Percentiles rank a stretch among this genome's conserved stretches.
These are phyloP conservation scores for Hyalella azteca DNA, from an alignment of 2,888 invertebrate species.

Conservation along the genomic window DNA sequence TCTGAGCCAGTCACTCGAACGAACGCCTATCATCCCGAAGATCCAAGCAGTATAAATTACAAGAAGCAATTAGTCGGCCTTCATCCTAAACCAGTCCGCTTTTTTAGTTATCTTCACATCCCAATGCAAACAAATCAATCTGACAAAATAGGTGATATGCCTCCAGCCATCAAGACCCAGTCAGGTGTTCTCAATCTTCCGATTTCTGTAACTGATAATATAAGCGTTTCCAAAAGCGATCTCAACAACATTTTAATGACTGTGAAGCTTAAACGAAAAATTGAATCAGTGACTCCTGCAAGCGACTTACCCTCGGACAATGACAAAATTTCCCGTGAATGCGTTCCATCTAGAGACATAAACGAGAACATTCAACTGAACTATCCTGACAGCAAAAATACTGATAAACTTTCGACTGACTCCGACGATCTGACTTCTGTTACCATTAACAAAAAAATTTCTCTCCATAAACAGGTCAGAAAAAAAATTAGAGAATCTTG, in stretches of 20 bases:
- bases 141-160: too few relatives aligned
- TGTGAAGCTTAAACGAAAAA: not conserved
- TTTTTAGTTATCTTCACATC: too few relatives aligned
- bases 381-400: not conserved
- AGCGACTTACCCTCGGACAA: not conserved
- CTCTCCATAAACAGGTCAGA: not conserved
- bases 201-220: too few relatives aligned
- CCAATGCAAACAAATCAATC: too few relatives aligned
- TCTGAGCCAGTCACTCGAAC: too few relatives aligned
- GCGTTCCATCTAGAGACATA: not conserved
- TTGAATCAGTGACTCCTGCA: too few relatives aligned
- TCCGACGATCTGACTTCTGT: not conserved
- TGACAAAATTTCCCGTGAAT: not conserved
- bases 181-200: too few relatives aligned
- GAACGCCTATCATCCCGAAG: too few relatives aligned
- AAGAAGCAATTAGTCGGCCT: too few relatives aligned
- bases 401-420: conserved; percentile 8
- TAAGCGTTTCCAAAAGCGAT: not conserved
- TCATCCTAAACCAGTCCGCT: too few relatives aligned
- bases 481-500: not conserved
- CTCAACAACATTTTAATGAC: not conserved
- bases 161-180: too few relatives aligned
- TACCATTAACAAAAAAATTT: not conserved
- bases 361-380: conserved; percentile 5
- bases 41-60: too few relatives aligned